Evolutionary conservation across 2,888 invertebrate genomes (phyloP), one percentile per base, ranked within the genome.

Genomic region (Agrenia bidenticulata): DNA sequence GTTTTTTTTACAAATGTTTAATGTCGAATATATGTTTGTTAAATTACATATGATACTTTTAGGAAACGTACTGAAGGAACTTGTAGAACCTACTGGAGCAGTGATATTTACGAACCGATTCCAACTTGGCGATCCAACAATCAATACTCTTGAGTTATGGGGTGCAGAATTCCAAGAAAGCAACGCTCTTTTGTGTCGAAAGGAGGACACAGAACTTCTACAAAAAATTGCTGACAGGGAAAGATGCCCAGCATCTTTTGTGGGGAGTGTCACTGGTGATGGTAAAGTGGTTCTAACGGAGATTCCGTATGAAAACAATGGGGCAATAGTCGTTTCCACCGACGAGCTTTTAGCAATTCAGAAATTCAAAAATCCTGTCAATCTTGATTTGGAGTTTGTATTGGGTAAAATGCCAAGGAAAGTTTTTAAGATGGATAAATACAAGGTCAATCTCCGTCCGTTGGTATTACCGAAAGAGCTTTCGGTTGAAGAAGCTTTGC

Each of bases 91-190:
- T 0, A 87, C 88, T 2, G 98, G 98, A 1, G 98, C 96, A 0
- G 85, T 92, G 0, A 93, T 98, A 67, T 90, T 89, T 78, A 88
- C 91, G 0, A 86, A 89, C 67, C 86, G 87, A 78, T 95, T 96
- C 79, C 88, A 92, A 72, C 82, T 98, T 27, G 98, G 97, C 0
- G 98, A 99, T 82, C 92, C 94, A 0, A 97, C 95, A 2, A 88
- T 98, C 61, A 94, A 89, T 61, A 88, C 92, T 0, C 81, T 97
- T 66, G 98, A 99, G 79, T 81, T 99, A 1, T 99, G 98, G 98
- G 97, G 96, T 0, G 98, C 98, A 0, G 98, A 98, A 80, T 98
- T 97, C 80, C 97, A 97, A 80, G 96, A 97, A 80, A 95, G 92
- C 76, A 88, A 97, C 78, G 98, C 97, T 0, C 83, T 96, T 69